A percentile compares a stretch with the other conserved stretches of the same genome.
Evolutionary conservation across 2,113 vertebrate genomes (phyloP).

Genomic region (Himantopus leucocephalus): DNA sequence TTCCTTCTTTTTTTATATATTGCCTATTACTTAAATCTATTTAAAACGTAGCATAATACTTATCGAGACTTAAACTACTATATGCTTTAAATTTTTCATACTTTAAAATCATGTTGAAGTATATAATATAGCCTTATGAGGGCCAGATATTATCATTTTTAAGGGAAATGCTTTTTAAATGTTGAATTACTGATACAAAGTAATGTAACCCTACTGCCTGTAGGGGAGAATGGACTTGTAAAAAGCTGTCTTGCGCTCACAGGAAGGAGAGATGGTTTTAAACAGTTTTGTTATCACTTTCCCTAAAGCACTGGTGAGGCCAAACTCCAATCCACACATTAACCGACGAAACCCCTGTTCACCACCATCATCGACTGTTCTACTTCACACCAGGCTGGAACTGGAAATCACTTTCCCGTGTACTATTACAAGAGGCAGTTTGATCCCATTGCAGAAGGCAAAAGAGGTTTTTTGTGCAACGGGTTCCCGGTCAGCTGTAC

Average conservation of each 20-base stretch:
- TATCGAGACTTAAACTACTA: neutral
- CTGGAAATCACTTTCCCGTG: neutral
- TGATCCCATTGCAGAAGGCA: neutral
- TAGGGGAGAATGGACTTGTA: neutral
- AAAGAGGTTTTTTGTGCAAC: neutral
- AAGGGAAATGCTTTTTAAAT: neutral
- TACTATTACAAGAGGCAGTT: neutral
- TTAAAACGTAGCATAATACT: neutral
- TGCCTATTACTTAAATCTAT: neutral
- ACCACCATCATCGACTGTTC: neutral
- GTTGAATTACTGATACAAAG: neutral
- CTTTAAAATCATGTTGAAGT: neutral
- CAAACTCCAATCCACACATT: neutral
- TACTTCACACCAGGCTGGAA: neutral
- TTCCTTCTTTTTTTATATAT: neutral
- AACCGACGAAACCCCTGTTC: neutral
- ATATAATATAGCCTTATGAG: neutral
- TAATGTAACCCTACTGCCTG: neutral
- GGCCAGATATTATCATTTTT: neutral
- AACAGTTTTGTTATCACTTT: neutral
- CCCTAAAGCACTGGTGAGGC: neutral
- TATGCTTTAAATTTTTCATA: neutral
- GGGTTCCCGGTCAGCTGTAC: neutral
- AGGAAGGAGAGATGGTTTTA: neutral
- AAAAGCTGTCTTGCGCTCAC: neutral